Conservation (phyloP, 2,113 vertebrate species). For the Andinoacara biseriatus region DNA sequence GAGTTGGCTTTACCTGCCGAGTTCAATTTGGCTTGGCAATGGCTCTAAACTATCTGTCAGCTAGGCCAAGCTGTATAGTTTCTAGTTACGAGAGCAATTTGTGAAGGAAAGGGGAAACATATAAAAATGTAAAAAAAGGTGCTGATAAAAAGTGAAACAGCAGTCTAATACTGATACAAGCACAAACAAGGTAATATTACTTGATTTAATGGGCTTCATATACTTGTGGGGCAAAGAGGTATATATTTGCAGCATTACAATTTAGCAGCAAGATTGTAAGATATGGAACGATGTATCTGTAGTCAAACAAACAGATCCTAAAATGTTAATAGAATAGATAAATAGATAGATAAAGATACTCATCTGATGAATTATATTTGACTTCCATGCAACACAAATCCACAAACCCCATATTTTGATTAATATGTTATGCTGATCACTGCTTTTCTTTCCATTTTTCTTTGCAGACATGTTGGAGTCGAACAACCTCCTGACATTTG, state of each 20-base stretch:
- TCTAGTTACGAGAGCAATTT: constrained; percentile 6
- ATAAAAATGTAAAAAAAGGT: not conserved
- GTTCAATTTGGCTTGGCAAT: constrained; percentile 50
- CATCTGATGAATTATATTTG: not conserved
- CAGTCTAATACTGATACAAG: not conserved
- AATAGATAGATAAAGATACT: not conserved
- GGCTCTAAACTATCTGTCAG: constrained; percentile 18
- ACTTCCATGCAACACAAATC: not conserved
- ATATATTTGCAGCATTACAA: not conserved
- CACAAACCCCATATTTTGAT: not conserved
- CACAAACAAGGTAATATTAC: not conserved
- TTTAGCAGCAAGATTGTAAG: not conserved
- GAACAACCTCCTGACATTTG: constrained; percentile 92
- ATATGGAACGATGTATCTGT: constrained; percentile 7
- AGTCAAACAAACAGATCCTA: not conserved
- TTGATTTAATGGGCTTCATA: not conserved
- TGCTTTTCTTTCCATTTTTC: constrained; percentile 50
- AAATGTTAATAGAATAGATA: not conserved
- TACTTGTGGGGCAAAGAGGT: not conserved
- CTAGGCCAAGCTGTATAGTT: constrained; percentile 14
- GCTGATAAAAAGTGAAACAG: not conserved
- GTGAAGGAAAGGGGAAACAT: not conserved
- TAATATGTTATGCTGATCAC: constrained; percentile 22
- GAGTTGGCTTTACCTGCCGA: constrained; percentile 49
- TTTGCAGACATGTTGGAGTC: constrained; percentile 96